Evolutionary conservation across 1,140 invertebrate species (phyloP), one percentile per base, ranked within the genome.

Genomic region (Psix sp.): DNA sequence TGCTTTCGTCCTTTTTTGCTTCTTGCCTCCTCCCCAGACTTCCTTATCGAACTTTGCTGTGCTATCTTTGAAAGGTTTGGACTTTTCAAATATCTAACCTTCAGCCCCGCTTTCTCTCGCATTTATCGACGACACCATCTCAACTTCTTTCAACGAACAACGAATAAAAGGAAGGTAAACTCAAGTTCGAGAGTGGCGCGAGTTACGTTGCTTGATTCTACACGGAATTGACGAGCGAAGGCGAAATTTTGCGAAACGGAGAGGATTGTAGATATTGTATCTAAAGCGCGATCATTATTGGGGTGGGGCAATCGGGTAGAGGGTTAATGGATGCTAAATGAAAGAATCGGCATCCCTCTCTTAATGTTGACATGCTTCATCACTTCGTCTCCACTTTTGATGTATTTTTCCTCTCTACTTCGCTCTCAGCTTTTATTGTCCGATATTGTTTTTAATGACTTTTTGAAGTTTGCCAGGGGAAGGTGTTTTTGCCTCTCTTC

Each of bases 21-120:
- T 54, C 15, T 31, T 13, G 54, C 51, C 63, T 49, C 46, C 39
- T 43, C 29, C 10, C 18, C 17, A 10, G 26, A 15, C 29, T 35
- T 13, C 52, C 51, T 21, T 42, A 26, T 57, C 62, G 63, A 67
- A 65, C 56, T 76, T 76, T 75, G 74, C 74, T 76, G 42, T 54
- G 73, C 72, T 73, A 78, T 75, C 73, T 73, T 74, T 74, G 68
- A 78, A 73, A 77, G 72, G 72, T 76, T 68, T 77, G 75, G 74
- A 57, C 77, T 77, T 78, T 78, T 78, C 77, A 74, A 54, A 76
- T 75, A 77, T 78, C 65, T 59, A 67, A 57, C 63, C 68, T 66
- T 62, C 42, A 36, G 39, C 39, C 48, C 52, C 40, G 45, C 42
- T 42, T 54, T 60, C 51, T 56, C 35, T 43, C 38, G 35, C 33